Evolutionary conservation across 2,113 vertebrate genomes (phyloP).

Genomic region (Corythornis madagascariensis): DNA sequence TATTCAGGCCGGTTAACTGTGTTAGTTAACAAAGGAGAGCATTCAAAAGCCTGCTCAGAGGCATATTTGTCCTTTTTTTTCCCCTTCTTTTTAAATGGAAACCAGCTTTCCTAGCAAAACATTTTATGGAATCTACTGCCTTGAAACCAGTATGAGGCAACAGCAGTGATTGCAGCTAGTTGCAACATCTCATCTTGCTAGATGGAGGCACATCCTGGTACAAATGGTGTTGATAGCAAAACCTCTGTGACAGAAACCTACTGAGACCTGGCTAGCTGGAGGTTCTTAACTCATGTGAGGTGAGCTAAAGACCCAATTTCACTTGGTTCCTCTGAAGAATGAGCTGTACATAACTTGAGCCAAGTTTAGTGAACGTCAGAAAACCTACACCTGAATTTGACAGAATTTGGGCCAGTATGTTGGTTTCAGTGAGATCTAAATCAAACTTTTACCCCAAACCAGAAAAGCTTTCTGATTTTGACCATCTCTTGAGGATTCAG

Average conservation of each 20-base stretch:
- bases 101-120: neutral
- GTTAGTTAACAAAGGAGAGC: neutral
- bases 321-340: neutral
- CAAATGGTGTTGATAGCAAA: neutral
- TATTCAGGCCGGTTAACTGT: neutral
- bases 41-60: conserved; percentile 30
- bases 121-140: neutral
- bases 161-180: neutral
- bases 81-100: neutral
- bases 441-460: neutral
- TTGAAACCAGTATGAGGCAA: neutral
- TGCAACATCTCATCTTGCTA: neutral
- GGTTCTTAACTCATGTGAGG: neutral
- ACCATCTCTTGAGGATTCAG: neutral
- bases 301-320: neutral
- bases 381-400: neutral
- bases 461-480: neutral
- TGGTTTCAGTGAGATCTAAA: neutral
- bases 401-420: neutral
- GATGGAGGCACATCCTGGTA: neutral
- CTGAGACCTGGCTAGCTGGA: neutral
- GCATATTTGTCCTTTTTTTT: neutral
- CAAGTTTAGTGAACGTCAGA: neutral
- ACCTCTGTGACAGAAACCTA: neutral
- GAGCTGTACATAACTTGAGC: neutral